Conservation (phyloP, 2,888 invertebrate genomes). For the Archaeoteleia sp. region DNA sequence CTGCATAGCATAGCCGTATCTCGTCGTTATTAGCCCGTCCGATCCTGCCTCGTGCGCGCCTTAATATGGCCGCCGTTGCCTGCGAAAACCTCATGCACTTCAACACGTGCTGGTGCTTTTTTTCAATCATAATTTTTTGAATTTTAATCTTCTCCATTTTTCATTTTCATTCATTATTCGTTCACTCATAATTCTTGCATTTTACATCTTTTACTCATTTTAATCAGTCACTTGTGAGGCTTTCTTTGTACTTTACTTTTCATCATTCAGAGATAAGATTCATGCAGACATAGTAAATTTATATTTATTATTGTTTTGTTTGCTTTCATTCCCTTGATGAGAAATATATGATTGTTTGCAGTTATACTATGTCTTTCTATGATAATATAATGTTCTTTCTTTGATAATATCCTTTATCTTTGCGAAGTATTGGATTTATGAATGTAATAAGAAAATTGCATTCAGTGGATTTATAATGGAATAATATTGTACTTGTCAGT, state of each 20-base stretch:
- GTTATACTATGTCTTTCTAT: no score
- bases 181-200: not conserved
- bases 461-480: no score
- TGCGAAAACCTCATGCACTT: constrained; percentile 39
- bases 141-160: constrained; percentile 2
- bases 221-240: not conserved
- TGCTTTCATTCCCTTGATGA: no score
- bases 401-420: no score
- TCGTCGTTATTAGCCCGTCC: constrained; percentile 8
- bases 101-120: constrained; percentile 35
- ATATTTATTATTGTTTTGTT: constrained; percentile 1
- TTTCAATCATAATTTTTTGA: constrained; percentile 1
- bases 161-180: not conserved
- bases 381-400: no score
- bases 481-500: no score
- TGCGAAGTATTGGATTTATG: no score
- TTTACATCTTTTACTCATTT: not conserved
- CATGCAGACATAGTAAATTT: not conserved
- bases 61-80: constrained; percentile 53
- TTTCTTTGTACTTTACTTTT: constrained; percentile 30
- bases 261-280: constrained; percentile 14
- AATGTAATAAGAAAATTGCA: no score
- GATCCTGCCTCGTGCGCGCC: constrained; percentile 52
- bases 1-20: not conserved
- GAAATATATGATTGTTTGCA: no score